Percentiles rank a stretch among this genome's conserved stretches.
These are phyloP conservation scores for Heliconius congener DNA, from an alignment of 1,140 invertebrate genomes.

Conservation along the genomic window DNA sequence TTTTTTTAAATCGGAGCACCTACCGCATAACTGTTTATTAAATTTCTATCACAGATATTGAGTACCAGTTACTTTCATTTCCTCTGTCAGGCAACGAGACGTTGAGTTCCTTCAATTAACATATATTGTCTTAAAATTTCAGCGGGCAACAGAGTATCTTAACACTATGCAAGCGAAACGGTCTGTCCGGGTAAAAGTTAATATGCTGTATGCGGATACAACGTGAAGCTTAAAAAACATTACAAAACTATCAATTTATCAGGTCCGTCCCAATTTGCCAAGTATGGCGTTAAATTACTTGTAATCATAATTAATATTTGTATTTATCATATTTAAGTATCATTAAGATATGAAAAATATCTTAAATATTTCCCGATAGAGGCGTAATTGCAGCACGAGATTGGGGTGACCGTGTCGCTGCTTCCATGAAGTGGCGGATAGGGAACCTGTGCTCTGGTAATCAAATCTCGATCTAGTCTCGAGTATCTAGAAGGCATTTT, in stretches of 20 bases:
- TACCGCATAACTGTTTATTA: too few relatives aligned
- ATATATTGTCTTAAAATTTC: too few relatives aligned
- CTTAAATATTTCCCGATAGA: slow-evolving; percentile 6
- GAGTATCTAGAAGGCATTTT: neutral
- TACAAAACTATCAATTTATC: neutral
- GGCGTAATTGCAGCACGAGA: neutral
- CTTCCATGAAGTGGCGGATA: slow-evolving; percentile 10
- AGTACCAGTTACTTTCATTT: too few relatives aligned
- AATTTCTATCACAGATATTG: too few relatives aligned
- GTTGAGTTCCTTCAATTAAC: too few relatives aligned
- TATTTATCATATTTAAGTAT: neutral
- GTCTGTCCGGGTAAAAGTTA: too few relatives aligned
- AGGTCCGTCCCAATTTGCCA: neutral
- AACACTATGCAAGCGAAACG: too few relatives aligned
- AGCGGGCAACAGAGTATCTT: too few relatives aligned
- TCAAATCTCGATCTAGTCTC: neutral
- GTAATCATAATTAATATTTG: neutral
- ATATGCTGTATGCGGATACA: too few relatives aligned
- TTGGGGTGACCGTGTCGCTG: slow-evolving; percentile 11
- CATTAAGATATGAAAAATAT: slow-evolving; percentile 4
- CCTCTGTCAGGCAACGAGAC: too few relatives aligned
- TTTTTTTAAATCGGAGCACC: too few relatives aligned
- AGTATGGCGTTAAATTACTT: neutral
- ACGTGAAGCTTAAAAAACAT: too few relatives aligned
- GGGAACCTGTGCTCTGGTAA: slow-evolving; percentile 14